Evolutionary conservation across 92 coral and sea anemone species (phyloP), one percentile per base, ranked within the genome.

Genomic region (Parazoanthus swiftii): DNA sequence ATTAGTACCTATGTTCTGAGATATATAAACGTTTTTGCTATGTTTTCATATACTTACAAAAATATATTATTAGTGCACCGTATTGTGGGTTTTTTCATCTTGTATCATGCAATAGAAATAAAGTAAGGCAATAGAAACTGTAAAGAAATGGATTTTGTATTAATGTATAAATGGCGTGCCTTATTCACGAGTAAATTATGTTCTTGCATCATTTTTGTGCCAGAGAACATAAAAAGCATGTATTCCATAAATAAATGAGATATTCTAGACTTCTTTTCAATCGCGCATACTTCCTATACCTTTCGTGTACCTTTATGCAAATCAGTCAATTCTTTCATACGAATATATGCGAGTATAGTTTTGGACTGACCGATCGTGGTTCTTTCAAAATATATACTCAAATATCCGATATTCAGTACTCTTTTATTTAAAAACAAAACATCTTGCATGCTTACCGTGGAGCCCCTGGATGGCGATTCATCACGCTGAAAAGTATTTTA

Each of bases 341-440:
- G 3, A 66, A 66, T 44, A 66, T 76, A 76, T 15, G 80, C 56
- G 54, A 38, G 80, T 76, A 76, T 76, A 36, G 43, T 76, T 66
- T 76, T 76, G 58, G 80, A 54, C 80, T 76, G 80, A 76, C 80
- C 39, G 80, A 42, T 76, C 80, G 80, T 76, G 80, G 58, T 72
- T 23, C 74, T 39, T 73, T 73, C 38, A 29, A 13, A 73, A 73
- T 73, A 29, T 73, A 73, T 73, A 76, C 37, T 37, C 36, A 76
- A 76, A 76, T 76, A 76, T 38, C 80, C 80, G 25, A 65, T 65
- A 65, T 65, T 16, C 71, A 76, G 43, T 42, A 15, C 80, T 76
- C 80, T 76, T 76, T 76, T 76, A n/a, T 38, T 76, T 37, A 42
- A 76, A 42, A 76, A 37, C 38, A 76, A 16, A 76, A 76, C 51